Evolutionary conservation across 2,888 invertebrate genomes (phyloP).

Genomic region (Drosophila dives): DNA sequence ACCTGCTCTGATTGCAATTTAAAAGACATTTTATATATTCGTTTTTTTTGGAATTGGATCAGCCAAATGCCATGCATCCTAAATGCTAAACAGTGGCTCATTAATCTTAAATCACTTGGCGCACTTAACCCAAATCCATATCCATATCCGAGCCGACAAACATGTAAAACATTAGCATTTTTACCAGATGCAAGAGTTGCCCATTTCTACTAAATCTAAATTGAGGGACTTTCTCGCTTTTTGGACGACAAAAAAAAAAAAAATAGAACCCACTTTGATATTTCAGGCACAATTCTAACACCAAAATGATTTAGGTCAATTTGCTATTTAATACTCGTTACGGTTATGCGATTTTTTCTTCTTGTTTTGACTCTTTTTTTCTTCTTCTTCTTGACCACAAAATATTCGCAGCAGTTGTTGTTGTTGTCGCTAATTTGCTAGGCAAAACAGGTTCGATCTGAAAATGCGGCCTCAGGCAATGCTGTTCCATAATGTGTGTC

Average conservation of each 20-base stretch:
- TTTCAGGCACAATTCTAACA: conserved; percentile 49
- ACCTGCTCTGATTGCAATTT: conserved; percentile 12
- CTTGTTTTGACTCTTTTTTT: neutral
- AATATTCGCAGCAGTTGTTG: conserved; percentile 36
- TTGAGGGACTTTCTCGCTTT: conserved; percentile 44
- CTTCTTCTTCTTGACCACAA: conserved; percentile 14
- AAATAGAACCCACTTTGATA: conserved; percentile 27
- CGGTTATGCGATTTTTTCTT: conserved; percentile 54
- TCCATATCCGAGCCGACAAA: conserved; percentile 1
- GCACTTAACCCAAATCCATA: conserved; percentile 58
- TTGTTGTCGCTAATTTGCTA: conserved; percentile 67
- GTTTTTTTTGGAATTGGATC: conserved; percentile 12
- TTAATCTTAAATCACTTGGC: conserved; percentile 21
- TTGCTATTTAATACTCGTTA: conserved; percentile 64
- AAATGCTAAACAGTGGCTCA: conserved; percentile 22
- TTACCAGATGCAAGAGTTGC: conserved; percentile 20
- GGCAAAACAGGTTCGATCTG: conserved; percentile 78
- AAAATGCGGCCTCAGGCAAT: conserved; percentile 26
- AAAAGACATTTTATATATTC: conserved; percentile 10
- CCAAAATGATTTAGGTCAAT: conserved; percentile 68
- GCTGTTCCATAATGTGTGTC: conserved; percentile 45
- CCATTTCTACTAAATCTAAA: neutral
- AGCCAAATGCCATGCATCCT: conserved; percentile 17
- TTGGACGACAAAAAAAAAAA: neutral
- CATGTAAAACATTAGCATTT: conserved; percentile 56